phyloP scores from a whole-genome alignment of 2,113 vertebrate species.

The Gopherus evgoodei region DNA sequence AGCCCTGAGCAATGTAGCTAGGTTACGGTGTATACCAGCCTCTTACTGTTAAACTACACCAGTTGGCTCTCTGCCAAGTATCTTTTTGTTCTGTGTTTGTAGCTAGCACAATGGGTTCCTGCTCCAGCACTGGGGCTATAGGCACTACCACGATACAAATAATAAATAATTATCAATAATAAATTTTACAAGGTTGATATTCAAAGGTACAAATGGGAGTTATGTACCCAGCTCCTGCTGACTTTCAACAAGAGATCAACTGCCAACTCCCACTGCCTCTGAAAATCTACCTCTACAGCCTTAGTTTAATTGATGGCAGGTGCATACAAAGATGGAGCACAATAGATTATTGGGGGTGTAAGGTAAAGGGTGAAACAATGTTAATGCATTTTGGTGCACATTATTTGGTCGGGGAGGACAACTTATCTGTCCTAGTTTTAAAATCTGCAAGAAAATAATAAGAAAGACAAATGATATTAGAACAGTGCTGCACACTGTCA shows the following conservation, averaged over 20 bases:
- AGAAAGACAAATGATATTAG: conserved; percentile 23
- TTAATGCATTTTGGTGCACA: conserved; percentile 35
- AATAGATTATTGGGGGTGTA: background rate
- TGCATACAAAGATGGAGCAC: background rate
- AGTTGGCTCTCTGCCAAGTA: background rate
- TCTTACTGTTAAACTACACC: background rate
- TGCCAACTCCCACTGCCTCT: background rate
- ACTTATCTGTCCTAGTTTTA: background rate
- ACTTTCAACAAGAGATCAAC: background rate
- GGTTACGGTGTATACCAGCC: too few relatives aligned
- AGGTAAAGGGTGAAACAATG: background rate
- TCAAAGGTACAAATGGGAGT: background rate
- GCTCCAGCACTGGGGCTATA: background rate
- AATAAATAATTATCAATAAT: background rate
- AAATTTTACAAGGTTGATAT: background rate
- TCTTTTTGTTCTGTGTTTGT: background rate
- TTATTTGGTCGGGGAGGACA: background rate
- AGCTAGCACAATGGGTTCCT: background rate
- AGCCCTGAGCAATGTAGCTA: too few relatives aligned
- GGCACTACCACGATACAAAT: background rate
- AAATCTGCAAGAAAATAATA: conserved; percentile 39
- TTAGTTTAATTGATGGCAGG: background rate
- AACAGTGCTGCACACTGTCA: conserved; percentile 39
- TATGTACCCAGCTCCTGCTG: background rate
- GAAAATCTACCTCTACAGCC: background rate